phyloP scores from a whole-genome alignment of 2,113 vertebrate genomes.

The Chionodraco myersi region DNA sequence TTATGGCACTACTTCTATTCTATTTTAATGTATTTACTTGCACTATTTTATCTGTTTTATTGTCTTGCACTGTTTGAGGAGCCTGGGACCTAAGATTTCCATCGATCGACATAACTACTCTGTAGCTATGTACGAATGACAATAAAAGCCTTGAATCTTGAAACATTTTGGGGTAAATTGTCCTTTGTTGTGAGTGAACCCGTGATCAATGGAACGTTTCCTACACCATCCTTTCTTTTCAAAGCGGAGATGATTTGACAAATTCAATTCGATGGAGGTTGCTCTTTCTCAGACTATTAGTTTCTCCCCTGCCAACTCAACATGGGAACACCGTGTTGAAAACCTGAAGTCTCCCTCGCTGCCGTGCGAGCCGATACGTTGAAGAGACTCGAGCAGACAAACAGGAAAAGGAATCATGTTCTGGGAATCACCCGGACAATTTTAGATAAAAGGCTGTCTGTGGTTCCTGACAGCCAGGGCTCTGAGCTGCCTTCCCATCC shows the following conservation, averaged over 20 bases:
- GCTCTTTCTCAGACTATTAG: conserved; percentile 20
- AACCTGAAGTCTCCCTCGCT: not conserved
- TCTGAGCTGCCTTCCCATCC: conserved; percentile 25
- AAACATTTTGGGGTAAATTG: not conserved
- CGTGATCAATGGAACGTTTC: conserved; percentile 21
- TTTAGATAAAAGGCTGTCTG: conserved; percentile 50
- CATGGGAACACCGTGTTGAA: not conserved
- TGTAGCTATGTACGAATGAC: no score
- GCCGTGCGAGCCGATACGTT: conserved; percentile 8
- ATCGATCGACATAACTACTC: no score
- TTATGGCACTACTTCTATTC: no score
- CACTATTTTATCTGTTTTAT: no score
- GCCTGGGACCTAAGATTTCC: no score
- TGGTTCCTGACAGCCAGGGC: conserved; percentile 53
- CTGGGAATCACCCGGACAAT: conserved; percentile 28
- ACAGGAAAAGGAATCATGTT: conserved; percentile 26
- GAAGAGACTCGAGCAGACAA: conserved; percentile 37
- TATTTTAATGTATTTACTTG: no score
- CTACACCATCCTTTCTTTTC: not conserved
- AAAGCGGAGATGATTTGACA: conserved; percentile 14
- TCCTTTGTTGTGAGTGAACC: not conserved
- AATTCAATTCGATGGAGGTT: conserved; percentile 15
- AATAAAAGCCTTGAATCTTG: no score
- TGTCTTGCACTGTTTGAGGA: no score
- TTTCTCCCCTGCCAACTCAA: conserved; percentile 13